phyloP scores from a whole-genome alignment of 1,140 invertebrate genomes.

The Drosophila bipectinata region DNA sequence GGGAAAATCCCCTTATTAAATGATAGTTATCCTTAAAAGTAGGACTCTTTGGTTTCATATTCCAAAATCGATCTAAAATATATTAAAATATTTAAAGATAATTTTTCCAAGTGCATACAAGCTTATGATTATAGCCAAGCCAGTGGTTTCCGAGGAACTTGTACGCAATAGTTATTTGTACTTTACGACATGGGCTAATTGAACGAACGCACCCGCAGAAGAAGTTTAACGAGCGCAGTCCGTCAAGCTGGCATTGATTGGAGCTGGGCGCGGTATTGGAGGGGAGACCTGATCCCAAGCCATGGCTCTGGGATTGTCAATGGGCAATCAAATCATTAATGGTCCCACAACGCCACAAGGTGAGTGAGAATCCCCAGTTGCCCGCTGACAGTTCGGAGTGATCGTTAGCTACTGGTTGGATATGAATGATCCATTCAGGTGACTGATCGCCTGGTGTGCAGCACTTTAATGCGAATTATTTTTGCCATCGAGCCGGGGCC shows the following conservation, averaged over 20 bases:
- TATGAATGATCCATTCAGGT: constrained; percentile 29
- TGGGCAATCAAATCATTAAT: constrained; percentile 51
- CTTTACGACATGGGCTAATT: constrained; percentile 79
- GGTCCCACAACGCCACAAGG: constrained; percentile 29
- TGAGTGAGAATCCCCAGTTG: constrained; percentile 45
- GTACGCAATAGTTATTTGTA: constrained; percentile 79
- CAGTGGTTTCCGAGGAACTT: constrained; percentile 36
- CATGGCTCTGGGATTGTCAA: constrained; percentile 45
- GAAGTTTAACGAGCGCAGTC: constrained; percentile 65
- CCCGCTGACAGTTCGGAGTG: constrained; percentile 32
- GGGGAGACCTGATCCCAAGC: constrained; percentile 15
- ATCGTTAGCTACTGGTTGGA: constrained; percentile 20
- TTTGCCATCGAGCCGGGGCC: neutral
- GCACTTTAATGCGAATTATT: constrained; percentile 15
- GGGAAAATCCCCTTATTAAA: neutral
- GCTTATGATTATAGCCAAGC: constrained; percentile 34
- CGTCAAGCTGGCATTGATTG: constrained; percentile 57
- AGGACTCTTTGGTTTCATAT: too few species aligned
- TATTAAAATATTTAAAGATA: neutral
- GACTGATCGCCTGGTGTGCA: constrained; percentile 9
- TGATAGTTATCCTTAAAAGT: neutral
- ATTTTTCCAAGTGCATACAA: constrained; percentile 1
- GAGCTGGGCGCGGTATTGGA: constrained; percentile 18
- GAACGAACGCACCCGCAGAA: constrained; percentile 56
- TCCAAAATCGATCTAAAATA: too few species aligned